Evolutionary conservation across 2,113 vertebrate genomes (phyloP), one percentile per base, ranked within the genome.

Genomic region (Platanista minor): DNA sequence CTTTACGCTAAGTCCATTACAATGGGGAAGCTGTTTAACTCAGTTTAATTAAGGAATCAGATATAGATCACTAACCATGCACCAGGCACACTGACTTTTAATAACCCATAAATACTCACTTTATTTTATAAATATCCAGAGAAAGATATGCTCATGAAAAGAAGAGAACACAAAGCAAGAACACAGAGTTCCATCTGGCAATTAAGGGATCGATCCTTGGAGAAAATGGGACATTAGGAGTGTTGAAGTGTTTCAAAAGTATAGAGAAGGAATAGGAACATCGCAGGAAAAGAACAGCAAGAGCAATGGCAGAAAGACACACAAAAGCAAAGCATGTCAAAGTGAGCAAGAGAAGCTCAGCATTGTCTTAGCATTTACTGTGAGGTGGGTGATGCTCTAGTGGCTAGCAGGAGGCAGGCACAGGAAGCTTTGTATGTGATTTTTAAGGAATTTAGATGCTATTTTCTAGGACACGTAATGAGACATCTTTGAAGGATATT

Each of bases 61-160:
- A 33, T 41, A 69, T 29, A 13, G 9, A 62, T 75, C 29, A 62
- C 33, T 14, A 74, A 85, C 20, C 39, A 49, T 49, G 21, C 31
- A 87, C 13, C 6, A 67, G 46, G 11, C 10, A 77, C 17, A 52
- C 29, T 80, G 31, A 91, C 13, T 46, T 75, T 43, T 13, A 88
- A 15, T 64, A 39, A 69, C 0, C 9, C 61, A 0, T 12, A 78
- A 78, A 83, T 13, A 66, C 14, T 36, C 17, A 29, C 46, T 71
- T 91, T 75, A 90, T 83, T 77, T 62, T 93, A 46, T 93, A 81
- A 93, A 18, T 10, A 61, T 29, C 6, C 20, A 66, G 9, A 29
- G 74, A 52, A 64, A 75, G 21, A 21, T 62, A 67, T 7, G 21
- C 17, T 66, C 23, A 71, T 15, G 33, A 29, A 88, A 49, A 39